Conservation (phyloP, 2,888 invertebrate species). For the Ormyrus pomaceus region DNA sequence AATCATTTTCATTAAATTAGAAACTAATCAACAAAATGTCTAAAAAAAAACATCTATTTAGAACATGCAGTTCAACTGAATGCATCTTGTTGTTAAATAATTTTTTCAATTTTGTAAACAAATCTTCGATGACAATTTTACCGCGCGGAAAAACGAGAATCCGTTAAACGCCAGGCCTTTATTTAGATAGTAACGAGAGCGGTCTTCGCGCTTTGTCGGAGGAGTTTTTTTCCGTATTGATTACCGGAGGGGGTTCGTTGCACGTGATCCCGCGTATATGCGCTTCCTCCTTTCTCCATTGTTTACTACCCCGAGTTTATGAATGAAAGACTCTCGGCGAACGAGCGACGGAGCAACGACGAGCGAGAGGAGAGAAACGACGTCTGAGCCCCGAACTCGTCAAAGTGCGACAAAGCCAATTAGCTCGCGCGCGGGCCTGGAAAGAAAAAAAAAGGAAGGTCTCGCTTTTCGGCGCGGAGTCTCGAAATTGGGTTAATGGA, state of each 20-base stretch:
- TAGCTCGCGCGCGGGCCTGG: background rate
- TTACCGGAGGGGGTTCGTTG: constrained; percentile 52
- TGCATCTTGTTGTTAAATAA: too few relatives aligned
- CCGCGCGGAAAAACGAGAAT: too few relatives aligned
- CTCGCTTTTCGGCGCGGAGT: constrained; percentile 3
- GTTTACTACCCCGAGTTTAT: constrained; percentile 49
- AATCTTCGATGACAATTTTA: too few relatives aligned
- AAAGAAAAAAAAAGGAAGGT: background rate
- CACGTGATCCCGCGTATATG: constrained; percentile 49
- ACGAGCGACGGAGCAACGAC: background rate
- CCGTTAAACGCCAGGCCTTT: too few relatives aligned
- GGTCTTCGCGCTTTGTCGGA: constrained; percentile 7
- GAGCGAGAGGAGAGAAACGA: background rate
- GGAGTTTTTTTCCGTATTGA: constrained; percentile 48
- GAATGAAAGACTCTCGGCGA: constrained; percentile 38
- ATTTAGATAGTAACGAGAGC: too few relatives aligned
- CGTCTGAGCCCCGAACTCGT: constrained; percentile 13
- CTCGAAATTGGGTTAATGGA: constrained; percentile 54
- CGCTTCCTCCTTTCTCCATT: constrained; percentile 36
- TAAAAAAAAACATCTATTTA: too few relatives aligned
- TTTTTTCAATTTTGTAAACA: too few relatives aligned
- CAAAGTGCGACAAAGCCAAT: too few relatives aligned
- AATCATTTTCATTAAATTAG: too few relatives aligned
- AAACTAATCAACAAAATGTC: too few relatives aligned
- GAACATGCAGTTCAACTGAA: too few relatives aligned